Evolutionary conservation across 2,113 vertebrate genomes (phyloP).

Genomic region (Genyomyrus donnyi): DNA sequence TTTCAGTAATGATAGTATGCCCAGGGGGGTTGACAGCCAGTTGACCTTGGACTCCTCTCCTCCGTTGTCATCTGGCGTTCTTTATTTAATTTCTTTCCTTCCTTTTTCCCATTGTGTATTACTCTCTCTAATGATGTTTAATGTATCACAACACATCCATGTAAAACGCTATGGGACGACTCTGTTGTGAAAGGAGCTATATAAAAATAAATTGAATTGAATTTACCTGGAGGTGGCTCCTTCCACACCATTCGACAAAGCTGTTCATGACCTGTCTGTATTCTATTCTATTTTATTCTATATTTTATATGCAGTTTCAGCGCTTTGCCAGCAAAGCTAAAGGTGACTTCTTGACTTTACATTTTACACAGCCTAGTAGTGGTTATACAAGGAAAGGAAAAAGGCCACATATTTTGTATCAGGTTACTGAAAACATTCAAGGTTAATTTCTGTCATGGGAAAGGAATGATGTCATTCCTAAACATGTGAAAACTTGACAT

Average conservation of each 20-base stretch:
- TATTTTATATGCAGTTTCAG: not conserved
- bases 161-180: no score
- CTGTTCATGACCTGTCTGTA: not conserved
- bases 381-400: not conserved
- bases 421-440: not conserved
- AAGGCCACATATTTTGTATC: not conserved
- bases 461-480: constrained; percentile 54
- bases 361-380: not conserved
- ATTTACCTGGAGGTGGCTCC: not conserved
- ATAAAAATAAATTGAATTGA: no score
- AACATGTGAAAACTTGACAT: constrained; percentile 52
- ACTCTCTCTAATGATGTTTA: no score
- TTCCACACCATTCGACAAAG: not conserved
- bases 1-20: no score
- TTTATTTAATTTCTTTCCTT: no score
- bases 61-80: no score
- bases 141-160: no score
- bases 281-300: not conserved
- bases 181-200: no score
- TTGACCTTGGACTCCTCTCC: no score
- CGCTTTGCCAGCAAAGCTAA: not conserved
- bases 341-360: not conserved
- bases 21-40: no score
- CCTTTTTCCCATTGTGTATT: no score
- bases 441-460: constrained; percentile 26